Evolutionary conservation across 2,888 invertebrate genomes (phyloP).

Genomic region (Tetragnatha montana): DNA sequence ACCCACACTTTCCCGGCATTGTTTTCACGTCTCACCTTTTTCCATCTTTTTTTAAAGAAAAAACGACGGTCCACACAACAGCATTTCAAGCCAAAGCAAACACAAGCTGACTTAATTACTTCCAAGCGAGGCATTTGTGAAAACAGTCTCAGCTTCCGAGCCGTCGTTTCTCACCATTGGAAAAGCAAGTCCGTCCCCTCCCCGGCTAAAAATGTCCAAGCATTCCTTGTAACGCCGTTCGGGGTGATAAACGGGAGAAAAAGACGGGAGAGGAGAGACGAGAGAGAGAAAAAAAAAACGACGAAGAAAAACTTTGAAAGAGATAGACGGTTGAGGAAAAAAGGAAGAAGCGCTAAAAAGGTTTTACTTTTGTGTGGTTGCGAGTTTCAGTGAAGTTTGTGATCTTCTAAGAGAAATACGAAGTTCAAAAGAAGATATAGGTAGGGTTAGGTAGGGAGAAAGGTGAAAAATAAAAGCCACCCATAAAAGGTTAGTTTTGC

Average conservation of each 20-base stretch:
- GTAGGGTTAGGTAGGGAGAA: slow-evolving; percentile 21
- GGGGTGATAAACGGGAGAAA: slow-evolving; percentile 66
- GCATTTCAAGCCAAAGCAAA: not conserved
- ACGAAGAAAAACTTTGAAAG: slow-evolving; percentile 57
- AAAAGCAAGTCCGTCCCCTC: slow-evolving; percentile 21
- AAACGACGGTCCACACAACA: too few relatives aligned
- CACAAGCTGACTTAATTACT: not conserved
- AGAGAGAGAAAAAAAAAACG: slow-evolving; percentile 42
- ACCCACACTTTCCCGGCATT: too few relatives aligned
- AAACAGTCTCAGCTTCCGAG: not conserved
- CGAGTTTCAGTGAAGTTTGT: slow-evolving; percentile 65
- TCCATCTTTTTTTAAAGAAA: too few relatives aligned
- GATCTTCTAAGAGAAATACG: slow-evolving; percentile 67
- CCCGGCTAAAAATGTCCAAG: slow-evolving; percentile 55
- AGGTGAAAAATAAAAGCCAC: slow-evolving; percentile 45
- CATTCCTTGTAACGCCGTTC: slow-evolving; percentile 50
- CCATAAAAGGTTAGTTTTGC: slow-evolving; percentile 45
- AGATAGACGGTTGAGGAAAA: slow-evolving; percentile 52
- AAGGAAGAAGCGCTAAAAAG: slow-evolving; percentile 67
- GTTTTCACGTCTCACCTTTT: too few relatives aligned
- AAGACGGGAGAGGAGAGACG: slow-evolving; percentile 30
- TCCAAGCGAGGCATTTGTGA: not conserved
- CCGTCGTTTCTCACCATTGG: slow-evolving; percentile 18
- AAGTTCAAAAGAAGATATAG: slow-evolving; percentile 63
- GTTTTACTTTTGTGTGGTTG: slow-evolving; percentile 69